Conservation (phyloP, 2,888 invertebrate species). For the Timandra comae region DNA sequence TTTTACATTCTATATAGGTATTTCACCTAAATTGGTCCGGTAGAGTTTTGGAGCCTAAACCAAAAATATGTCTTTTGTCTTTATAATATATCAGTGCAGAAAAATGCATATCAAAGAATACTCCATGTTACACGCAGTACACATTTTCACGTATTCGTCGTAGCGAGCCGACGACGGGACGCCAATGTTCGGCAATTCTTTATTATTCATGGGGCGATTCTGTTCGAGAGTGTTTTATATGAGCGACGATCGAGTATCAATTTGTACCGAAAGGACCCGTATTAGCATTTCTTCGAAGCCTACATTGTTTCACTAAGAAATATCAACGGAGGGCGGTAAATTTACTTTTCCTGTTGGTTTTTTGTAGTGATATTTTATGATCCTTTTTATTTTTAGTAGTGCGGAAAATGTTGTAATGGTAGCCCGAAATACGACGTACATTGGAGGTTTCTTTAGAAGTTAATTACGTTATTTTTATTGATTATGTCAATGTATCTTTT, state of each 20-base stretch:
- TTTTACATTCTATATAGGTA: no score
- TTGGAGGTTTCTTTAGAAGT: no score
- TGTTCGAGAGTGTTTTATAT: conserved; percentile 74
- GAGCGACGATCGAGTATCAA: conserved; percentile 77
- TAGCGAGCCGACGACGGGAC: conserved; percentile 29
- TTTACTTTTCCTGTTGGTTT: conserved; percentile 8
- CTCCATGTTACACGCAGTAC: no score
- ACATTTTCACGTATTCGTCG: conserved; percentile 29
- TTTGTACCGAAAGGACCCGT: conserved; percentile 66
- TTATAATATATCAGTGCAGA: no score
- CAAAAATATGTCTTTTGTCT: no score
- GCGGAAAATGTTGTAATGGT: no score
- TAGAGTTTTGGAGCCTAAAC: no score
- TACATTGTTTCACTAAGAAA: conserved; percentile 55
- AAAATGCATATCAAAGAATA: no score
- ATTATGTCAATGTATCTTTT: no score
- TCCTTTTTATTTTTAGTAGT: conserved; percentile 3
- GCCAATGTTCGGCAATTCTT: conserved; percentile 64
- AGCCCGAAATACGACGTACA: no score
- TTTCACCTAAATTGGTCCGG: no score
- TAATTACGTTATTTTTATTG: no score
- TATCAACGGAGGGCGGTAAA: conserved; percentile 17
- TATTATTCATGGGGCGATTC: conserved; percentile 75
- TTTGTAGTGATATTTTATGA: conserved; percentile 7
- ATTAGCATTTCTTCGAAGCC: conserved; percentile 67